Percentiles rank a stretch among this genome's conserved stretches.
Conservation (phyloP, 2,888 invertebrate genomes). For the Rhaphigaster nebulosa region DNA sequence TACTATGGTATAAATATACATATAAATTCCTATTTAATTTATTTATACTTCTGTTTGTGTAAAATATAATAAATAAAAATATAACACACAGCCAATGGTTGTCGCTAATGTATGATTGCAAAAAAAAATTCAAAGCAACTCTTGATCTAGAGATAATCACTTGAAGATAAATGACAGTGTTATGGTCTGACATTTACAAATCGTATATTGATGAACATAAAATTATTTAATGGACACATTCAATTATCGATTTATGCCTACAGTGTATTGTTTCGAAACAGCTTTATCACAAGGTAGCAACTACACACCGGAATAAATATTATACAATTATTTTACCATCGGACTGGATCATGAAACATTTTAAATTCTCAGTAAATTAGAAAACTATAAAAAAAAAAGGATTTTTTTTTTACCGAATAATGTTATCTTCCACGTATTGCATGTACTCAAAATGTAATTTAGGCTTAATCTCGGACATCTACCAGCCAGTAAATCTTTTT, state of each 20-base stretch:
- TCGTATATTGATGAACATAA: not conserved
- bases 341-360: not conserved
- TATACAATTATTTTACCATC: not conserved
- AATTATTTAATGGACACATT: not conserved
- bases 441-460: not conserved
- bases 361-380: not conserved
- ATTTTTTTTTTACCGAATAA: not conserved
- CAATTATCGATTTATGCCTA: not conserved
- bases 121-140: too few relatives aligned
- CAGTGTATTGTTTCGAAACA: not conserved
- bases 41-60: too few relatives aligned
- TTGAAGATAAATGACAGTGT: too few relatives aligned
- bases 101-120: too few relatives aligned
- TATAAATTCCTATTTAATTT: too few relatives aligned
- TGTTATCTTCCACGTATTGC: not conserved
- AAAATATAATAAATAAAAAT: too few relatives aligned
- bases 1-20: too few relatives aligned
- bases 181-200: not conserved
- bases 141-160: not conserved
- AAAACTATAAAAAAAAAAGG: not conserved
- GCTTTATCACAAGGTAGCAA: not conserved
- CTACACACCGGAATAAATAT: not conserved
- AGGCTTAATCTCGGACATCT: not conserved
- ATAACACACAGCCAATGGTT: too few relatives aligned
- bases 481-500: not conserved